Conservation (phyloP, 2,797 vertebrate genomes). For the Lithobates pipiens region DNA sequence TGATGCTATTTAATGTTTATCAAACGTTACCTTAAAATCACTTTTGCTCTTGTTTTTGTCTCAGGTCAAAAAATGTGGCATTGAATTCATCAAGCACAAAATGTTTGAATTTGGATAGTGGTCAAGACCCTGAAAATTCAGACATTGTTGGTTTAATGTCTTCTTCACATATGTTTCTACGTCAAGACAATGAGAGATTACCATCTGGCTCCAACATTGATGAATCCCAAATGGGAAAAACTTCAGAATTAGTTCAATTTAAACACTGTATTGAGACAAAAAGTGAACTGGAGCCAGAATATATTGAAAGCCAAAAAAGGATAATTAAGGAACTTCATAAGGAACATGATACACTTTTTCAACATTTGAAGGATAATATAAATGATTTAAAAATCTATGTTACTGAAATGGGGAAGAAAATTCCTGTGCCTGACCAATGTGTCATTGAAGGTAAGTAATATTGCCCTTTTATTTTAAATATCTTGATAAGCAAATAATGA, state of each 20-base stretch:
- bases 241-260: conserved; percentile 60
- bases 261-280: conserved; percentile 46
- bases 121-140: conserved; percentile 71
- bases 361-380: conserved; percentile 88
- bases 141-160: conserved; percentile 73
- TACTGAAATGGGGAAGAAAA: conserved; percentile 80
- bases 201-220: conserved; percentile 63
- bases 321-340: conserved; percentile 61
- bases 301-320: conserved; percentile 62
- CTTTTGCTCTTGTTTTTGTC: conserved; percentile 33
- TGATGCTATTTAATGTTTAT: not conserved
- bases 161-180: conserved; percentile 71
- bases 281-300: conserved; percentile 41
- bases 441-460: conserved; percentile 87
- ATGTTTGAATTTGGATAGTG: conserved; percentile 75
- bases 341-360: conserved; percentile 82
- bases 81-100: conserved; percentile 77
- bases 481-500: not conserved
- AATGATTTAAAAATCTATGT: conserved; percentile 84
- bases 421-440: conserved; percentile 90
- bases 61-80: conserved; percentile 90
- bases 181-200: conserved; percentile 67
- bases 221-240: conserved; percentile 60
- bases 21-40: conserved; percentile 27
- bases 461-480: not conserved